Evolutionary conservation across 2,113 vertebrate genomes (phyloP).

Genomic region (Anguilla japonica): DNA sequence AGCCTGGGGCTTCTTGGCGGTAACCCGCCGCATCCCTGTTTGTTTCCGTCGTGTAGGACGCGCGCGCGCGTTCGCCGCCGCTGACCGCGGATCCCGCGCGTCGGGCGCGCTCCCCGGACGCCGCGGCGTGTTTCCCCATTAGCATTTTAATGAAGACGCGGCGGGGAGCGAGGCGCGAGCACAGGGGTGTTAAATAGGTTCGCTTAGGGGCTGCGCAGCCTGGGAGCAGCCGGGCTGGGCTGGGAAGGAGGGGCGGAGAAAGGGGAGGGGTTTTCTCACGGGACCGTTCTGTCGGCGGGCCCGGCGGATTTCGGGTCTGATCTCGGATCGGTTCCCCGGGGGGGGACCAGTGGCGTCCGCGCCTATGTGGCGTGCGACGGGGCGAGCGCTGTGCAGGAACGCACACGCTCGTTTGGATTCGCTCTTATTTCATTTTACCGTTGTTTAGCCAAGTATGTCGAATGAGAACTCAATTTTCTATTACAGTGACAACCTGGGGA

Average conservation of each 20-base stretch:
- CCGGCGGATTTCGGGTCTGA: neutral
- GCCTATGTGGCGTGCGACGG: too few relatives aligned
- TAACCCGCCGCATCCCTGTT: neutral
- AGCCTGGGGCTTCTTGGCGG: neutral
- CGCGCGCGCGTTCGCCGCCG: neutral
- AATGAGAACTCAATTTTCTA: too few relatives aligned
- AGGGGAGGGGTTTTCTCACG: neutral
- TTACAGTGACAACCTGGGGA: too few relatives aligned
- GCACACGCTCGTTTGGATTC: neutral
- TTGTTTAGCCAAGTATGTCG: too few relatives aligned
- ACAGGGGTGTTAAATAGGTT: constrained; percentile 26
- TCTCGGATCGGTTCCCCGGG: too few relatives aligned
- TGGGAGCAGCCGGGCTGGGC: neutral
- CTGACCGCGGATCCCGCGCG: neutral
- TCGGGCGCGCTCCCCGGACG: neutral
- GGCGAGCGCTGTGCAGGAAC: too few relatives aligned
- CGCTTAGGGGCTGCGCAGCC: neutral
- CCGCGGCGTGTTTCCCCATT: neutral
- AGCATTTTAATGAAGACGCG: constrained; percentile 19
- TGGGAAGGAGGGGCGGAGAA: neutral
- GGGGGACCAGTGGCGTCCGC: too few relatives aligned
- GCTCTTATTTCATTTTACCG: neutral
- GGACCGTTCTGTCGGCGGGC: neutral
- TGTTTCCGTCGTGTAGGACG: neutral
- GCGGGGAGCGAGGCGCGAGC: constrained; percentile 5